Conservation (phyloP, 2,888 invertebrate species). For the Venustoraphidia nigricollis region DNA sequence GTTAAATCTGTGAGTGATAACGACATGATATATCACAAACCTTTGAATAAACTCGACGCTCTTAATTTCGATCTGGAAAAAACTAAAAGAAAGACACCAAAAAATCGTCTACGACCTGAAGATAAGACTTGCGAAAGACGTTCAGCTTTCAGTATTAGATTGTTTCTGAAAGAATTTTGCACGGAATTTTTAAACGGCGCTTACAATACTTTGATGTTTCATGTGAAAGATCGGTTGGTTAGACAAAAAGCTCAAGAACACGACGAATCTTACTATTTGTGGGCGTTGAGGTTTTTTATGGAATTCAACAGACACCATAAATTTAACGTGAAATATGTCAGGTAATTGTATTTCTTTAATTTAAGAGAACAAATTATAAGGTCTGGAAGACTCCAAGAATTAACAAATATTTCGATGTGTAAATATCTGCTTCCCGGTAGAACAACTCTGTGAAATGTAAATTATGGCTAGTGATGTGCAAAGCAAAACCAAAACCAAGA, state of each 20-base stretch:
- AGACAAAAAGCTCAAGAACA: constrained; percentile 55
- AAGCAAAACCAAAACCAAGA: too few relatives aligned
- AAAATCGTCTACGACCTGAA: constrained; percentile 58
- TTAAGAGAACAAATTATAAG: background rate
- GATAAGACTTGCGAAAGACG: constrained; percentile 49
- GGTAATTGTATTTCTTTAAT: constrained; percentile 36
- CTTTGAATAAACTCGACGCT: constrained; percentile 58
- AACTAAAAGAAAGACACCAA: constrained; percentile 52
- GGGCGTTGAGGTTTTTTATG: constrained; percentile 93
- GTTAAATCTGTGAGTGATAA: constrained; percentile 85
- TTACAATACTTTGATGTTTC: constrained; percentile 84
- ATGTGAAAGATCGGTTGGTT: constrained; percentile 63
- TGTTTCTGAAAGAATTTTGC: constrained; percentile 89
- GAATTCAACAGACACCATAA: constrained; percentile 85
- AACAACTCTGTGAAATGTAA: background rate
- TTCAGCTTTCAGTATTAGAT: constrained; percentile 77
- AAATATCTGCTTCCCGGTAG: background rate
- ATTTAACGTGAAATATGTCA: constrained; percentile 75
- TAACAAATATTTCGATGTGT: background rate
- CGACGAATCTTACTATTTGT: constrained; percentile 88
- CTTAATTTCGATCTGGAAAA: constrained; percentile 68
- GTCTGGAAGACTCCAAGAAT: background rate
- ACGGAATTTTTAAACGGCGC: constrained; percentile 81
- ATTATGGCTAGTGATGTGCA: too few relatives aligned
- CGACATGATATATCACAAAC: constrained; percentile 78